These are phyloP conservation scores for Melanotaenia boesemani DNA, from an alignment of 2,797 vertebrate species.

Conservation along the genomic window DNA sequence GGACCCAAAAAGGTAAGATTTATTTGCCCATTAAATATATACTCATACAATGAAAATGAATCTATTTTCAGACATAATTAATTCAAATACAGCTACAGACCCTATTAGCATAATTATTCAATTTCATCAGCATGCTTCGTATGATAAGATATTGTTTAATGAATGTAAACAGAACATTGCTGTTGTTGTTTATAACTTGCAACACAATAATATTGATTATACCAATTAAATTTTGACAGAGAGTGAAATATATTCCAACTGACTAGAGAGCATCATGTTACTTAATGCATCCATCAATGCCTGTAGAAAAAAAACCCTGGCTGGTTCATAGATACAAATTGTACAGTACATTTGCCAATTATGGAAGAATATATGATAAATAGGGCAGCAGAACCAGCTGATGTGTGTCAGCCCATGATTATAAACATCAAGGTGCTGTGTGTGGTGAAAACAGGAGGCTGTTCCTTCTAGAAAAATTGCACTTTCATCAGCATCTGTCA, in stretches of 20 bases:
- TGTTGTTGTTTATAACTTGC: constrained; percentile 25
- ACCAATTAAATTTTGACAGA: constrained; percentile 21
- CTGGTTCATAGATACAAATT: constrained; percentile 2
- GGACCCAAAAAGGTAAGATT: constrained; percentile 16
- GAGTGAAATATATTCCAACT: constrained; percentile 10
- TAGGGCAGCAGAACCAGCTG: not conserved
- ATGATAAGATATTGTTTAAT: constrained; percentile 46
- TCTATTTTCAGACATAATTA: constrained; percentile 48
- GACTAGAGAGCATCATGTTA: not conserved
- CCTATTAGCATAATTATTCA: constrained; percentile 53
- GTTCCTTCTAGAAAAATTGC: not conserved
- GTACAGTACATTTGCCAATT: not conserved
- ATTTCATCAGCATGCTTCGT: constrained; percentile 30
- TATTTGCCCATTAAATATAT: constrained; percentile 32
- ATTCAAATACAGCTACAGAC: constrained; percentile 36
- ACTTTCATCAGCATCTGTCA: not conserved
- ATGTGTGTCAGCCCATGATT: not conserved
- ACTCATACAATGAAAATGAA: constrained; percentile 28
- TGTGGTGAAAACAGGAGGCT: not conserved
- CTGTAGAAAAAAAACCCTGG: not conserved
- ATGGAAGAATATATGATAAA: not conserved
- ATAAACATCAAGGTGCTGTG: not conserved
- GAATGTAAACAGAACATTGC: constrained; percentile 39
- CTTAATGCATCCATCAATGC: not conserved
- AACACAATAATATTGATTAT: constrained; percentile 45